A percentile compares a stretch with the other conserved stretches of the same genome.
These are phyloP conservation scores for Hofmannophila pseudospretella DNA, from an alignment of 2,888 invertebrate species.

Conservation along the genomic window DNA sequence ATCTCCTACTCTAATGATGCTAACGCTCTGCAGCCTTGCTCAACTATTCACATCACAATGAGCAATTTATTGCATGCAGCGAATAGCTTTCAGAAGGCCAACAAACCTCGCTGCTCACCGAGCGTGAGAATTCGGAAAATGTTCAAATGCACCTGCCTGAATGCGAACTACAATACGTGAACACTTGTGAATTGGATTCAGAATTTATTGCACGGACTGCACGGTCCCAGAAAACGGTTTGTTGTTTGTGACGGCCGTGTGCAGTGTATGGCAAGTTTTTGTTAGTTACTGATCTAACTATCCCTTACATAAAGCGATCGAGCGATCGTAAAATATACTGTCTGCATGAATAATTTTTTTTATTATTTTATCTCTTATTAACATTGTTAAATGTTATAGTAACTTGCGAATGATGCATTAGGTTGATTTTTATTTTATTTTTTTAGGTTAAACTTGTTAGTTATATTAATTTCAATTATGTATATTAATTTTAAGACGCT, in stretches of 20 bases:
- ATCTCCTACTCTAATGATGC: slow-evolving; percentile 55
- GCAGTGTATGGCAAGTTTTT: not conserved
- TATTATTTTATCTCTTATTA: not conserved
- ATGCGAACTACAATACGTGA: not conserved
- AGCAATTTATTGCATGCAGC: slow-evolving; percentile 38
- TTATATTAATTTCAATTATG: too few species aligned
- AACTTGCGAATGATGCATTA: too few species aligned
- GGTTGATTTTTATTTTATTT: too few species aligned
- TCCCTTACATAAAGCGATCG: too few species aligned
- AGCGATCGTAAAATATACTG: too few species aligned
- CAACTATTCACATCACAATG: slow-evolving; percentile 47
- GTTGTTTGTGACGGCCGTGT: slow-evolving; percentile 5
- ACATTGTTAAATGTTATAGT: too few species aligned
- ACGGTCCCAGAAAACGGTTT: slow-evolving; percentile 7
- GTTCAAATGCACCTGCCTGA: slow-evolving; percentile 32
- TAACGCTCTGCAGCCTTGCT: slow-evolving; percentile 52
- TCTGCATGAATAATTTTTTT: not conserved
- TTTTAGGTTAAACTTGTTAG: too few species aligned
- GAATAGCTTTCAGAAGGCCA: slow-evolving; percentile 47
- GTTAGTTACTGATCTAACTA: too few species aligned
- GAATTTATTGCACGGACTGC: slow-evolving; percentile 13
- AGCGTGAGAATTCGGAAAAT: slow-evolving; percentile 45
- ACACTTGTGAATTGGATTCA: slow-evolving; percentile 12
- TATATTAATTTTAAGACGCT: too few species aligned
- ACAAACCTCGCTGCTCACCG: slow-evolving; percentile 23